Evolutionary conservation across 2,113 vertebrate species (phyloP).

Genomic region (Cnemophilus loriae): DNA sequence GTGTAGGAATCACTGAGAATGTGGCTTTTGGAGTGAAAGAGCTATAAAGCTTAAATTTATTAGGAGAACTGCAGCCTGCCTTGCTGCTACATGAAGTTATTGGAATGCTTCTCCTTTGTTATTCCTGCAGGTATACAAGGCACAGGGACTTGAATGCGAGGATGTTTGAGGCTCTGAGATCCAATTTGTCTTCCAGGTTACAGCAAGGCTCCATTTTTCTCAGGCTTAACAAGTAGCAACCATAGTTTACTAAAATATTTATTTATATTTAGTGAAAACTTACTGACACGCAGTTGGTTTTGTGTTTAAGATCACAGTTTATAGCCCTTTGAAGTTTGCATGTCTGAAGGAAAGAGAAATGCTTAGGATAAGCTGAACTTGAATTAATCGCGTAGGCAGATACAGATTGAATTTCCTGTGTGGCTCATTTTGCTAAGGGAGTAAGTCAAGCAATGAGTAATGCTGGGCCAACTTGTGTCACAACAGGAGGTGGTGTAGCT

Average conservation of each 20-base stretch:
- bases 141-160: neutral
- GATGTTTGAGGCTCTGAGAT: neutral
- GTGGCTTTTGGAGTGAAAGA: neutral
- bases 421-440: neutral
- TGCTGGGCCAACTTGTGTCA: neutral
- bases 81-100: neutral
- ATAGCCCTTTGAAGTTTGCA: slow-evolving; percentile 27
- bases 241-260: slow-evolving; percentile 2
- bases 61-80: neutral
- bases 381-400: neutral
- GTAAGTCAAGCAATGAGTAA: neutral
- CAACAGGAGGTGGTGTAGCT: neutral
- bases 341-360: slow-evolving; percentile 17
- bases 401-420: neutral
- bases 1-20: neutral
- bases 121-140: neutral
- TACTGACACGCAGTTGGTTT: neutral
- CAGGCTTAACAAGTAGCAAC: neutral
- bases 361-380: slow-evolving; percentile 10
- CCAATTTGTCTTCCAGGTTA: neutral
- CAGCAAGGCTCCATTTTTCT: neutral
- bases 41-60: neutral
- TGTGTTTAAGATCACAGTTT: slow-evolving; percentile 16
- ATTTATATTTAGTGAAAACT: slow-evolving; percentile 1
- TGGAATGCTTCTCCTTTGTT: neutral